These are phyloP conservation scores for Chlamydotis undulata DNA, from an alignment of 2,113 vertebrate genomes.

Conservation along the genomic window DNA sequence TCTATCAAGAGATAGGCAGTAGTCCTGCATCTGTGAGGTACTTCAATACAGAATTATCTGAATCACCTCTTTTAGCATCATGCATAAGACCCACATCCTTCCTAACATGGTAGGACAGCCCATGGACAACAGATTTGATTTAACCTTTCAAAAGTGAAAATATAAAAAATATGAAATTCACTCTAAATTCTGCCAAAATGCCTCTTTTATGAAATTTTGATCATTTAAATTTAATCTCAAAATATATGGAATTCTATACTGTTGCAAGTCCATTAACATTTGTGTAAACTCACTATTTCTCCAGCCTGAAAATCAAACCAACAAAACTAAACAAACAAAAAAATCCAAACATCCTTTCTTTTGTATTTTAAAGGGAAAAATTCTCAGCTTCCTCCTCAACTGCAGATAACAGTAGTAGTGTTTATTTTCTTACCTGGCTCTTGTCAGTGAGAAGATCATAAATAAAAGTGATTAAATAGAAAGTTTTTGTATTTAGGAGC, in stretches of 20 bases:
- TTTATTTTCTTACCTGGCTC: not conserved
- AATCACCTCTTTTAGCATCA: not conserved
- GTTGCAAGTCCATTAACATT: not conserved
- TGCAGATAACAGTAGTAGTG: not conserved
- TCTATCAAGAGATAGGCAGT: not conserved
- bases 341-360: not conserved
- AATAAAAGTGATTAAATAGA: not conserved
- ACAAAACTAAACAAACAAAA: not conserved
- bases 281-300: not conserved
- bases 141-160: not conserved
- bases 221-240: not conserved
- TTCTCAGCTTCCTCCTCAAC: not conserved
- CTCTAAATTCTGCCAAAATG: not conserved
- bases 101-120: not conserved
- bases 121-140: not conserved
- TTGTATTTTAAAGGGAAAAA: not conserved
- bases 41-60: not conserved
- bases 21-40: not conserved
- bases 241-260: not conserved
- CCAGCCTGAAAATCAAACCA: not conserved
- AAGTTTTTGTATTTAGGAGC: not conserved
- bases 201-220: not conserved
- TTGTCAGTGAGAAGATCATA: not conserved
- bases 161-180: not conserved
- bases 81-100: not conserved